Evolutionary conservation across 2,888 invertebrate genomes (phyloP).

Genomic region (Aspidiotus destructor): DNA sequence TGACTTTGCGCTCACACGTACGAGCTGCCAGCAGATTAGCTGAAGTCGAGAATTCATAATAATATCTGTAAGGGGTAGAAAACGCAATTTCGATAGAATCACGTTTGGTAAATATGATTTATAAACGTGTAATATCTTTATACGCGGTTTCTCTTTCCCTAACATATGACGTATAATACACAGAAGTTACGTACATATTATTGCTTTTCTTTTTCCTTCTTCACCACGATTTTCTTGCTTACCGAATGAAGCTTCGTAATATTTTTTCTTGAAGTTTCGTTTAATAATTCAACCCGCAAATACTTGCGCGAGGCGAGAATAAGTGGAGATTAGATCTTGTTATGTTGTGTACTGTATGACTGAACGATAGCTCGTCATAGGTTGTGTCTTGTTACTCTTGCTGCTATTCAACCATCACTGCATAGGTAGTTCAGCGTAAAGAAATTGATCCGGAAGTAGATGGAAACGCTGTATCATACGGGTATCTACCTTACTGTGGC

Average conservation of each 20-base stretch:
- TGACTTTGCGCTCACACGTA: no score
- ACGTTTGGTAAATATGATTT: conserved; percentile 29
- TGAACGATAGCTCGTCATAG: no score
- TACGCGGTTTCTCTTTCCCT: conserved; percentile 6
- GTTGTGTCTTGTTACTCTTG: no score
- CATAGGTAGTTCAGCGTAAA: no score
- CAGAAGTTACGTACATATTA: no score
- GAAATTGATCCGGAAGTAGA: no score
- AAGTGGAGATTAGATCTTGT: conserved; percentile 17
- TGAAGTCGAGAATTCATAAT: no score
- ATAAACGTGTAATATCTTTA: conserved; percentile 26
- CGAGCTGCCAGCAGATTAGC: no score
- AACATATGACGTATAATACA: no score
- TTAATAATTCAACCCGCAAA: conserved; percentile 23
- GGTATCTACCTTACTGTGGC: no score
- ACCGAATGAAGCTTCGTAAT: background rate
- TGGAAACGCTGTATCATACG: no score
- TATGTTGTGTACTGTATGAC: conserved; percentile 5
- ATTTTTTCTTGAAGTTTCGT: conserved; percentile 21
- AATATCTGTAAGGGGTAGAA: background rate
- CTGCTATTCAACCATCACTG: no score
- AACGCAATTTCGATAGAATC: conserved; percentile 27
- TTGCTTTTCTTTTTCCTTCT: background rate
- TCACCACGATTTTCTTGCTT: conserved; percentile 5
- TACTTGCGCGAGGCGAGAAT: conserved; percentile 9